A percentile compares a stretch with the other conserved stretches of the same genome.
Conservation (phyloP, 2,797 vertebrate genomes). For the Neopelma chrysocephalum region DNA sequence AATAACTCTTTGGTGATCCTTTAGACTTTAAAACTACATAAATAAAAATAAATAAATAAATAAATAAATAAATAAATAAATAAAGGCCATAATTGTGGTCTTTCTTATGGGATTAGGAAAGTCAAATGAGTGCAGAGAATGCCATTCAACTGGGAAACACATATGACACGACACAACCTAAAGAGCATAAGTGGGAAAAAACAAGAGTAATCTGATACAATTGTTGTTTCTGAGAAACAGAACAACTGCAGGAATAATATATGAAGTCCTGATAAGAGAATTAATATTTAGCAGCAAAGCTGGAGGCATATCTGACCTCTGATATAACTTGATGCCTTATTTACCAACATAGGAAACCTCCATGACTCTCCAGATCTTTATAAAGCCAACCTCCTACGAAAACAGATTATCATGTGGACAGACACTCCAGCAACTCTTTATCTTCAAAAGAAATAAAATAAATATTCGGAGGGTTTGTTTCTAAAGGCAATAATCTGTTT, state of each 20-base stretch:
- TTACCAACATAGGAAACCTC: not conserved
- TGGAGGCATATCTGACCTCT: not conserved
- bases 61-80: no score
- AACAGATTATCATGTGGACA: not conserved
- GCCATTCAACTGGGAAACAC: not conserved
- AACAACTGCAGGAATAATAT: not conserved
- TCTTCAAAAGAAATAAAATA: not conserved
- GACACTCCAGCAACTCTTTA: not conserved
- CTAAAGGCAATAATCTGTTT: not conserved
- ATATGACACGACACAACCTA: not conserved
- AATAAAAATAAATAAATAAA: not conserved
- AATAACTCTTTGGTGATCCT: not conserved
- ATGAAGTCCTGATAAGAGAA: not conserved
- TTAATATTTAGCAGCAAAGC: not conserved
- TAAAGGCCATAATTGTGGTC: not conserved
- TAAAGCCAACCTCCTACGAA: not conserved
- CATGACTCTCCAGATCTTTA: not conserved
- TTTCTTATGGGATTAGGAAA: not conserved
- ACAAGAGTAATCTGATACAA: not conserved
- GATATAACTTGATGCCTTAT: not conserved
- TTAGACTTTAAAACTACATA: not conserved
- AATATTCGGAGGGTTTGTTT: not conserved
- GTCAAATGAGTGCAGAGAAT: not conserved
- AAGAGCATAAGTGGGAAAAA: not conserved
- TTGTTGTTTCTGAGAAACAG: not conserved